Percentiles rank a stretch among this genome's conserved stretches.
These are phyloP conservation scores for Nomada lathburiana DNA, from an alignment of 2,888 invertebrate genomes.

Conservation along the genomic window DNA sequence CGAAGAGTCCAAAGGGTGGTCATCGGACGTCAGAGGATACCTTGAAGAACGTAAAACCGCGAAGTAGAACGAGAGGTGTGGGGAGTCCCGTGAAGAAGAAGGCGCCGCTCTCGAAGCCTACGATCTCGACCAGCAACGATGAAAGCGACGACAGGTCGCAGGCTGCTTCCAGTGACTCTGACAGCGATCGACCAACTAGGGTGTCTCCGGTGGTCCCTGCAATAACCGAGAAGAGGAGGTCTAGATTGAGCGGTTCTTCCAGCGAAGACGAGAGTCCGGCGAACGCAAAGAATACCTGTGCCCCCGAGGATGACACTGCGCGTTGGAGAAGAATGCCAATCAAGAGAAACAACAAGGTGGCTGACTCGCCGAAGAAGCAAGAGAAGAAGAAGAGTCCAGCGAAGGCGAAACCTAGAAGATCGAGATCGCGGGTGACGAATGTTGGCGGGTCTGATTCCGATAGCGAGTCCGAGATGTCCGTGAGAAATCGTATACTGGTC, in stretches of 20 bases:
- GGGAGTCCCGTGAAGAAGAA: slow-evolving; percentile 79
- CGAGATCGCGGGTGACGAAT: slow-evolving; percentile 77
- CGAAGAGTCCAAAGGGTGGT: slow-evolving; percentile 79
- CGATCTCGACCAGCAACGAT: slow-evolving; percentile 82
- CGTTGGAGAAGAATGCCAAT: slow-evolving; percentile 76
- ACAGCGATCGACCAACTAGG: slow-evolving; percentile 73
- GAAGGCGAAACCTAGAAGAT: slow-evolving; percentile 83
- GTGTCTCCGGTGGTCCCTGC: slow-evolving; percentile 63
- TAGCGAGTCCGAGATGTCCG: slow-evolving; percentile 78
- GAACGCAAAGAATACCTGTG: slow-evolving; percentile 69
- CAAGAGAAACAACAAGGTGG: slow-evolving; percentile 77
- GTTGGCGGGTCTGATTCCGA: slow-evolving; percentile 80
- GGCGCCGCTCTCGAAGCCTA: slow-evolving; percentile 83
- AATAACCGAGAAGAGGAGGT: slow-evolving; percentile 66
- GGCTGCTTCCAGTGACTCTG: slow-evolving; percentile 82
- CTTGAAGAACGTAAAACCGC: slow-evolving; percentile 74
- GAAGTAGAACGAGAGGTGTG: slow-evolving; percentile 63
- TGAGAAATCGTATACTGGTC: slow-evolving; percentile 76
- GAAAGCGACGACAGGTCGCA: slow-evolving; percentile 79
- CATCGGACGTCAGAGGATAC: slow-evolving; percentile 72
- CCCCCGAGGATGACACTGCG: slow-evolving; percentile 76
- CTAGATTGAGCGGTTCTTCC: slow-evolving; percentile 74
- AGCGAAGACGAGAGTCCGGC: slow-evolving; percentile 77
- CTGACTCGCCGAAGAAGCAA: slow-evolving; percentile 78
- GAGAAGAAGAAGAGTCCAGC: slow-evolving; percentile 80